Evolutionary conservation across 2,113 vertebrate genomes (phyloP).

Genomic region (Xiphophorus couchianus): DNA sequence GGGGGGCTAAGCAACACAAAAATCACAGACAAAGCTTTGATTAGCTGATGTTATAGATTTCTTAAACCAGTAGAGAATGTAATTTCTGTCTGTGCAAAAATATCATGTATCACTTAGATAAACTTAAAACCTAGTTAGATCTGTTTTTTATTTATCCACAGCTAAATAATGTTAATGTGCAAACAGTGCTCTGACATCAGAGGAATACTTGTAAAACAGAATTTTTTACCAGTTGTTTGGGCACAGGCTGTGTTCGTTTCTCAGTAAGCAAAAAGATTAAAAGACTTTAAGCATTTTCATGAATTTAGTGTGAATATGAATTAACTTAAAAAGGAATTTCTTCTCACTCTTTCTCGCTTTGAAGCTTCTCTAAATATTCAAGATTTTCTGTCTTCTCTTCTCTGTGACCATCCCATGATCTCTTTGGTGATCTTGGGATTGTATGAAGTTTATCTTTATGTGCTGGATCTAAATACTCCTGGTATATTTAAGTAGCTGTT

Average conservation of each 20-base stretch:
- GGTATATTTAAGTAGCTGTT: constrained; percentile 25
- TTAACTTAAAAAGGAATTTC: constrained; percentile 29
- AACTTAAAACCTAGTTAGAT: neutral
- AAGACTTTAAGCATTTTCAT: constrained; percentile 30
- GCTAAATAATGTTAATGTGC: constrained; percentile 1
- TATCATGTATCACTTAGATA: neutral
- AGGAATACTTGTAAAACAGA: constrained; percentile 23
- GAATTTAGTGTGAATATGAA: constrained; percentile 37
- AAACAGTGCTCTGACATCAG: constrained; percentile 20
- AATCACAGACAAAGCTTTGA: neutral
- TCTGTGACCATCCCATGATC: constrained; percentile 32
- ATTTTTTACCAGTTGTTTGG: constrained; percentile 24
- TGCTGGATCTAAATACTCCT: constrained; percentile 18
- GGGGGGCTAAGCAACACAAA: neutral
- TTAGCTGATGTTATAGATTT: neutral
- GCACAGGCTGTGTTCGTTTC: constrained; percentile 15
- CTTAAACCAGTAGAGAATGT: neutral
- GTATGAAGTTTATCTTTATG: constrained; percentile 38
- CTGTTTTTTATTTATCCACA: neutral
- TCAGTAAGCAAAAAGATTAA: constrained; percentile 34
- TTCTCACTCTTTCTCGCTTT: constrained; percentile 20
- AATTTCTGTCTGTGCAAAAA: neutral
- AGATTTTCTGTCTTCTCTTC: constrained; percentile 25
- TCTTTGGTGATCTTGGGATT: constrained; percentile 44
- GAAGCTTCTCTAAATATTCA: constrained; percentile 49